Percentiles rank a stretch among this genome's conserved stretches.
phyloP scores from a whole-genome alignment of 2,113 vertebrate species.

The Erpornis zantholeuca region DNA sequence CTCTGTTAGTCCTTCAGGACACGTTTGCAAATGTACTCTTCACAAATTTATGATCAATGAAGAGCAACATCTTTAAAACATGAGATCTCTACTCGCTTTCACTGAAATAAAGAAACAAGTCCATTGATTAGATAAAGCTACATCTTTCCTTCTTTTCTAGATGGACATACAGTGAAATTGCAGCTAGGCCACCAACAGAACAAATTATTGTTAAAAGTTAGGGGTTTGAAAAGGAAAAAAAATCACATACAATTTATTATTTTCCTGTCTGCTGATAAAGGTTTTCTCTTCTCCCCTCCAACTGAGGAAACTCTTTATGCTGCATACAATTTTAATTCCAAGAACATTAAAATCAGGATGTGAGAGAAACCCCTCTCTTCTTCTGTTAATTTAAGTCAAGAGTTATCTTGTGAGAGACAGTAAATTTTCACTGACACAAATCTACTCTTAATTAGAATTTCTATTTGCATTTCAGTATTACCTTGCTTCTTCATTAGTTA shows the following conservation, averaged over 20 bases:
- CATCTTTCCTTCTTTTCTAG: not conserved
- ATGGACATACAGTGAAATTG: accelerated
- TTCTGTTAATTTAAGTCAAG: not conserved
- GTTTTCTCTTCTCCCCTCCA: not conserved
- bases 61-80: not conserved
- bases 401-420: not conserved
- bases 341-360: not conserved
- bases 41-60: not conserved
- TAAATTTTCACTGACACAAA: not conserved
- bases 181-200: not conserved
- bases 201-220: not conserved
- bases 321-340: not conserved
- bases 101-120: not conserved
- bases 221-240: not conserved
- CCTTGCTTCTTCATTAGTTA: not conserved
- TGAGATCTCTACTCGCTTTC: not conserved
- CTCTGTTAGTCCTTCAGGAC: not conserved
- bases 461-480: not conserved
- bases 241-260: not conserved
- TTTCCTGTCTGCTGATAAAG: not conserved
- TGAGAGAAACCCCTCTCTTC: not conserved
- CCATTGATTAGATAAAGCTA: not conserved
- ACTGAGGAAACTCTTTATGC: not conserved
- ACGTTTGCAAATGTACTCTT: not conserved
- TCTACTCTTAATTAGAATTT: not conserved